Evolutionary conservation across 2,113 vertebrate species (phyloP).

Genomic region (Petromus typicus): DNA sequence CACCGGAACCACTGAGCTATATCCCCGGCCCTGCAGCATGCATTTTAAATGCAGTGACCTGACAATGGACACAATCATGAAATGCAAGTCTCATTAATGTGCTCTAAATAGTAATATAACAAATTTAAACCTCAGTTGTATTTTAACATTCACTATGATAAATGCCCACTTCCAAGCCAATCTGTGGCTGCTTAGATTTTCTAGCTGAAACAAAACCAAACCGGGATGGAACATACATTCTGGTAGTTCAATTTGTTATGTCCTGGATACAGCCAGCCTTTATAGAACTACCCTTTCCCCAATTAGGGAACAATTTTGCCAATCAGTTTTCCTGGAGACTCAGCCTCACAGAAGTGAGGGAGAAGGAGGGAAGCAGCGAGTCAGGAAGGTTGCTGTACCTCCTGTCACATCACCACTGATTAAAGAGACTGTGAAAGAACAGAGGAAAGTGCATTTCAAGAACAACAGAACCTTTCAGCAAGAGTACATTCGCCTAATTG

Average conservation of each 20-base stretch:
- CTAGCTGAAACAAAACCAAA: constrained; percentile 52
- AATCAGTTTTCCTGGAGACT: constrained; percentile 41
- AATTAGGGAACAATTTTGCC: constrained; percentile 61
- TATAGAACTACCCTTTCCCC: constrained; percentile 34
- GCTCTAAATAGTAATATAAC: constrained; percentile 37
- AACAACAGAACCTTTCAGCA: constrained; percentile 32
- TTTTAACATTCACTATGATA: constrained; percentile 14
- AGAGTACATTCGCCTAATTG: constrained; percentile 10
- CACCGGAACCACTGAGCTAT: too few species aligned
- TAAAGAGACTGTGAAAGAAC: constrained; percentile 45
- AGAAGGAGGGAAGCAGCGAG: not conserved
- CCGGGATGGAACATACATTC: not conserved
- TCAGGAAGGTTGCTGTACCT: constrained; percentile 40
- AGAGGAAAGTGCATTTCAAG: constrained; percentile 66
- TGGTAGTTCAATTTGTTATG: constrained; percentile 49
- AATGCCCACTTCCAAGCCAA: not conserved
- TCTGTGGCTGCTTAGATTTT: constrained; percentile 6
- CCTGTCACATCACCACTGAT: constrained; percentile 57
- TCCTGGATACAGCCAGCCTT: constrained; percentile 37
- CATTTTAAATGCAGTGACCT: constrained; percentile 38
- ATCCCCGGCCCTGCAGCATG: constrained; percentile 4
- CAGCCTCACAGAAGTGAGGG: not conserved
- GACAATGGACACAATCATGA: constrained; percentile 6
- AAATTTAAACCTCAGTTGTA: constrained; percentile 24
- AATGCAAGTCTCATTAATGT: constrained; percentile 46